Evolutionary conservation across 92 coral and sea anemone genomes (phyloP), one percentile per base, ranked within the genome.

Genomic region (Diadumene lineata): DNA sequence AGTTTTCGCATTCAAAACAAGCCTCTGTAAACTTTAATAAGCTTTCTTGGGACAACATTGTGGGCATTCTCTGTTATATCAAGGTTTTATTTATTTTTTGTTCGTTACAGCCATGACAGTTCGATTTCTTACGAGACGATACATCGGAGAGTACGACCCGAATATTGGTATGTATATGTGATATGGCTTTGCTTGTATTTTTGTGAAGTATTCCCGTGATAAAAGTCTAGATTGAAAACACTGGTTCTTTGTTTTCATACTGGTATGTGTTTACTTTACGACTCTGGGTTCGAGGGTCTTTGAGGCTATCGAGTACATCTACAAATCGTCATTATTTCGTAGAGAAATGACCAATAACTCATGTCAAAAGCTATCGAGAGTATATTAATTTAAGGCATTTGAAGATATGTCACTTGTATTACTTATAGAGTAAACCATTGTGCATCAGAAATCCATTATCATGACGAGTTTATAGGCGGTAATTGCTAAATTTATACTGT

Each of bases 101-200:
- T n/a, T n/a, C n/a, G n/a, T 84, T 72, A 17, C 73, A 92, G 97
- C 97, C 16, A 87, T 92, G 87, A 90, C 85, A 11, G 97, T 92
- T 48, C 83, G 97, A 16, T 92, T 92, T 65, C 84, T 92, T 58
- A 92, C 97, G 44, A 92, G 80, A 44, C 78, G 92, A 77, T 92
- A 86, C 78, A 92, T 92, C 2, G 97, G 97, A 1, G 97, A 92
- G 57, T 92, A 92, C 75, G 97, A 92, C 82, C 93, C 91, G 4
- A 85, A 88, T 55, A 81, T 81, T 27, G 97, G 97, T 92, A 26
- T 73, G 92, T 28, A 21, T 15, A 38, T 38, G 48, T 38, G 48
- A 4, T 38, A 38, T 6, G 48, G 48, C n/a, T 0, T 30, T 64
- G 69, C 34, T 64, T 64, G n/a, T 64, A 30, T 64, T 64, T 64